These are phyloP conservation scores for Drosophila kambysellisi DNA, from an alignment of 2,888 invertebrate species.

Conservation along the genomic window DNA sequence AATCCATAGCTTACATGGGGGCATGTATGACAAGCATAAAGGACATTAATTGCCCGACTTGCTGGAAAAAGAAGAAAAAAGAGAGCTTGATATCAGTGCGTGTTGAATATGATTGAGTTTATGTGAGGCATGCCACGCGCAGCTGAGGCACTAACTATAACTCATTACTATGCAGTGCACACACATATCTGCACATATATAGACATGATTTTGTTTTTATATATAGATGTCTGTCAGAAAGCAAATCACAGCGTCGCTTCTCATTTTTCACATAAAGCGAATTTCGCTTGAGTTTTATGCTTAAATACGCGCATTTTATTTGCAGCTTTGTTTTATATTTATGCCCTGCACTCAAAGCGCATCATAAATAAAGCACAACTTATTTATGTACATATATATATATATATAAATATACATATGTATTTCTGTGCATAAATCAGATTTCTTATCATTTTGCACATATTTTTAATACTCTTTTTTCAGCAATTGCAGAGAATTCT, in stretches of 20 bases:
- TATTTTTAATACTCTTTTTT: slow-evolving; percentile 2
- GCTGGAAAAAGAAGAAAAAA: slow-evolving; percentile 18
- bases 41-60: slow-evolving; percentile 71
- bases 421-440: not conserved
- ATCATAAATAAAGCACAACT: slow-evolving; percentile 31
- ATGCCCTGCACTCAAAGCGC: slow-evolving; percentile 23
- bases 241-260: slow-evolving; percentile 71
- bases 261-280: slow-evolving; percentile 67
- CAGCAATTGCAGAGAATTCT: slow-evolving; percentile 4
- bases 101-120: slow-evolving; percentile 43
- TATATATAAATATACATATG: not conserved
- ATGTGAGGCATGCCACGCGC: slow-evolving; percentile 44
- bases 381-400: not conserved
- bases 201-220: slow-evolving; percentile 9
- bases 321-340: slow-evolving; percentile 48
- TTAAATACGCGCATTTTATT: slow-evolving; percentile 56
- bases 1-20: slow-evolving; percentile 15
- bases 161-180: slow-evolving; percentile 78
- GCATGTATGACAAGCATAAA: slow-evolving; percentile 70
- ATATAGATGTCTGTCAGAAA: slow-evolving; percentile 23
- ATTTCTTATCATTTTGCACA: slow-evolving; percentile 8
- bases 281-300: slow-evolving; percentile 34
- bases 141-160: slow-evolving; percentile 32
- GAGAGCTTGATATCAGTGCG: slow-evolving; percentile 51
- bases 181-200: slow-evolving; percentile 32